Base-by-base conservation (phyloP, 2,797 vertebrate genomes). In the Decapterus maruadsi region DNA sequence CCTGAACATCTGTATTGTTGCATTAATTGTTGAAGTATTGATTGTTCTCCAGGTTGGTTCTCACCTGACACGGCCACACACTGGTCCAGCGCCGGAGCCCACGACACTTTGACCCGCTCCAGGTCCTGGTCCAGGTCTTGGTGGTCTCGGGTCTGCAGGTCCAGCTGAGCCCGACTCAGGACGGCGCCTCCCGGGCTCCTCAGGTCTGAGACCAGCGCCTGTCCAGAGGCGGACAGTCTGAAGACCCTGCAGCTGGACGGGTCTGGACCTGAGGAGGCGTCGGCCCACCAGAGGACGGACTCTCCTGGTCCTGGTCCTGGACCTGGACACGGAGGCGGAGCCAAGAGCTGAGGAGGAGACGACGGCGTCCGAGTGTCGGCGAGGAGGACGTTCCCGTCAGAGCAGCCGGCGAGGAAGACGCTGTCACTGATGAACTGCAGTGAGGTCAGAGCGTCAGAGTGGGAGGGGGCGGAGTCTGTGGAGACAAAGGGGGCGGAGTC, bases 11-110 rank as follows among this genome's bases (percentile, higher is more conserved):
- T 34, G 31, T 34, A 6, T 34, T 4, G 31, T 34, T 26, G 26
- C 0, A 4, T 34, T 34, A 34, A 34, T 6, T 34, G 4, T 34
- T 34, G 31, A 34, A 34, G 31, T 34, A 34, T 34, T 34, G 31
- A 34, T 34, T 34, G 31, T 34, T 34, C 31, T 5, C 6, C 31
- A 31, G 31, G 31, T 31, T 31, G 31, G 31, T 31, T 34, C 31
- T 34, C 73, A 99, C 98, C 98, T 77, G 98, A 99, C 22, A 98
- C 58, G 0, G 97, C 94, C 8, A 99, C 31, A 63, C 88, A 95
- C 46, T 83, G 81, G 8, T 89, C 78, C 60, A 98, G 90, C 43
- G 74, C 81, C 0, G 98, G 97, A 29, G 98, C 96, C 96, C 97
- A 98, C 0, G 92, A 95, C 84, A 97, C 72, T 0, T 53, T 86